Evolutionary conservation across 30 jellyfish, hydroid and myxozoan species (phyloP).

Genomic region (Rhopilema esculentum): DNA sequence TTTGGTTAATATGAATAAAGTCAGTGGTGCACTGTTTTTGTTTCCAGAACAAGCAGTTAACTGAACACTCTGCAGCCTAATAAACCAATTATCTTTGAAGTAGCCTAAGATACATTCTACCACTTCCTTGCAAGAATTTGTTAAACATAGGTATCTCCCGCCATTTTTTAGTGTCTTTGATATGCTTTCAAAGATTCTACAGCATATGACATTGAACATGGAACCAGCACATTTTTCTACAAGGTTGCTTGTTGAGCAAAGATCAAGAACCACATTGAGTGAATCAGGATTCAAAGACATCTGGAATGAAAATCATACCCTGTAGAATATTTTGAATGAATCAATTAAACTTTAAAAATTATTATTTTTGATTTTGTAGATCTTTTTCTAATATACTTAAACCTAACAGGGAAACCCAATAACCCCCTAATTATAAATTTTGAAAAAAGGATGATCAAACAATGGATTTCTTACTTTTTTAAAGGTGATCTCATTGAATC

Average conservation of each 20-base stretch:
- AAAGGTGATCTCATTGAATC: no score
- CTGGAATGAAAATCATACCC: not conserved
- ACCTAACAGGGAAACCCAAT: no score
- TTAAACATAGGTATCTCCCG: conserved; percentile 79
- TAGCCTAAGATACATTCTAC: conserved; percentile 19
- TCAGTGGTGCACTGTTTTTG: conserved; percentile 30
- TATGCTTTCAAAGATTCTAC: not conserved
- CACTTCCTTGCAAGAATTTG: conserved; percentile 59
- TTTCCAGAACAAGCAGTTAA: conserved; percentile 4
- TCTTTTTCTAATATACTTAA: no score
- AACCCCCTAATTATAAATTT: no score
- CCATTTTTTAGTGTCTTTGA: conserved; percentile 35
- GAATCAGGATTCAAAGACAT: not conserved
- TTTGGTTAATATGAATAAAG: conserved; percentile 19
- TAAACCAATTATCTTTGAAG: conserved; percentile 59
- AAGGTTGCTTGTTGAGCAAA: not conserved
- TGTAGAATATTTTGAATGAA: no score
- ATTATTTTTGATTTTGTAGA: no score
- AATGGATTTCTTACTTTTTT: no score
- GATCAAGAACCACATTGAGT: conserved; percentile 11
- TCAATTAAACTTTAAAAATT: no score
- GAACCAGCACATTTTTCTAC: not conserved
- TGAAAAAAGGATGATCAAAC: no score
- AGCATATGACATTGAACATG: not conserved
- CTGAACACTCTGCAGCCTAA: conserved; percentile 19